Evolutionary conservation across 2,113 vertebrate genomes (phyloP).

Genomic region (Colius striatus): DNA sequence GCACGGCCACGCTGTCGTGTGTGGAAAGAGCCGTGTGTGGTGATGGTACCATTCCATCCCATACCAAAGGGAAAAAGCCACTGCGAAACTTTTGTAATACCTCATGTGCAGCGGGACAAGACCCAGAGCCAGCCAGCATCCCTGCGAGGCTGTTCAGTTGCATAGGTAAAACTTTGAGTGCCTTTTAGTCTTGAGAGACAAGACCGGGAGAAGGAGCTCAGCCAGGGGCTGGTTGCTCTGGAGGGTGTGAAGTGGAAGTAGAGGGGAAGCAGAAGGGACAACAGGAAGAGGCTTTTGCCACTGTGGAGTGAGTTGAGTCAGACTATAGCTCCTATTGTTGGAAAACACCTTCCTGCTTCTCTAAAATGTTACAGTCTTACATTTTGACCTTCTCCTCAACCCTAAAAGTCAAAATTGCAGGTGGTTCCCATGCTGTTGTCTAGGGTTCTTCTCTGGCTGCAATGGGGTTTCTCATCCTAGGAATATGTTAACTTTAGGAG

Average conservation of each 20-base stretch:
- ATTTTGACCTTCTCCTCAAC: not conserved
- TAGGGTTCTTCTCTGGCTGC: not conserved
- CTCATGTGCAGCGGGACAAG: not conserved
- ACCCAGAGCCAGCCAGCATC: not conserved
- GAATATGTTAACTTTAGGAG: not conserved
- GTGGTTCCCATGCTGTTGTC: not conserved
- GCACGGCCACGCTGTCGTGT: rapidly evolving
- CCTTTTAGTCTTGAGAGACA: not conserved
- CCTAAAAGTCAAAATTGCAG: not conserved
- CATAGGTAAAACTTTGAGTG: not conserved
- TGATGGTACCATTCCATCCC: rapidly evolving
- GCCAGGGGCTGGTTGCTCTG: not conserved
- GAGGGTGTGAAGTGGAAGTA: not conserved
- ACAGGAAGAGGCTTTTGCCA: not conserved
- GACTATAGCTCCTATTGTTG: not conserved
- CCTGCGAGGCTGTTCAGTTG: not conserved
- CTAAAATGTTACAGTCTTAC: not conserved
- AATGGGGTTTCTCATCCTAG: not conserved
- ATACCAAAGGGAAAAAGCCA: rapidly evolving
- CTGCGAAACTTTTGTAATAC: not conserved
- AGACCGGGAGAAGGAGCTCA: not conserved
- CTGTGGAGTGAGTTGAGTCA: not conserved
- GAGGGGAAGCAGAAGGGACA: not conserved
- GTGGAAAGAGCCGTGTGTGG: not conserved
- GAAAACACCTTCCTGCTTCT: not conserved